Evolutionary conservation across 1,140 invertebrate genomes (phyloP).

Genomic region (Drosophila subpulchrella): DNA sequence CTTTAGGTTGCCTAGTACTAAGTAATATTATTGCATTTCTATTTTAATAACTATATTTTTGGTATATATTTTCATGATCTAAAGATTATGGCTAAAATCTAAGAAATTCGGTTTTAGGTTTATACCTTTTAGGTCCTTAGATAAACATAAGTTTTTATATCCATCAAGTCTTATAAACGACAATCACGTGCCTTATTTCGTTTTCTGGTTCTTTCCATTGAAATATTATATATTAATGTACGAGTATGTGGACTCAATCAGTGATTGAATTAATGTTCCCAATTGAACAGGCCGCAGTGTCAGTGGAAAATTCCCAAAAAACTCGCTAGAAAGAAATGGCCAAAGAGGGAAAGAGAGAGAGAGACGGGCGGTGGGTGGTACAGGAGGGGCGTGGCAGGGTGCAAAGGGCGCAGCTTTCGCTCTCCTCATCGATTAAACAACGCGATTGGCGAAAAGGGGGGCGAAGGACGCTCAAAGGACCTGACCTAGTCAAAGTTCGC

Average conservation of each 20-base stretch:
- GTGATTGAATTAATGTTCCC: conserved; percentile 15
- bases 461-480: conserved; percentile 2
- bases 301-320: conserved; percentile 75
- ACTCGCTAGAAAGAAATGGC: conserved; percentile 2
- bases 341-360: neutral
- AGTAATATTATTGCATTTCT: too few species aligned
- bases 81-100: too few species aligned
- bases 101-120: too few species aligned
- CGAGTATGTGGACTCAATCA: conserved; percentile 13
- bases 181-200: conserved; percentile 2
- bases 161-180: neutral
- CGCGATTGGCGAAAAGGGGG: conserved; percentile 10
- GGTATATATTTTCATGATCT: too few species aligned
- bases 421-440: conserved; percentile 72
- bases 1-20: too few species aligned
- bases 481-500: conserved; percentile 68
- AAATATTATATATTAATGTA: conserved; percentile 13
- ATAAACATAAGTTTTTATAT: neutral
- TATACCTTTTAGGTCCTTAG: too few species aligned
- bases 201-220: neutral
- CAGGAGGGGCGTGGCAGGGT: neutral
- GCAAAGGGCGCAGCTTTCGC: conserved; percentile 22
- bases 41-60: too few species aligned
- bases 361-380: neutral
- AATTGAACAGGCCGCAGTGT: conserved; percentile 23